Evolutionary conservation across 1,140 invertebrate species (phyloP).

Genomic region (Drosophila tropicalis): DNA sequence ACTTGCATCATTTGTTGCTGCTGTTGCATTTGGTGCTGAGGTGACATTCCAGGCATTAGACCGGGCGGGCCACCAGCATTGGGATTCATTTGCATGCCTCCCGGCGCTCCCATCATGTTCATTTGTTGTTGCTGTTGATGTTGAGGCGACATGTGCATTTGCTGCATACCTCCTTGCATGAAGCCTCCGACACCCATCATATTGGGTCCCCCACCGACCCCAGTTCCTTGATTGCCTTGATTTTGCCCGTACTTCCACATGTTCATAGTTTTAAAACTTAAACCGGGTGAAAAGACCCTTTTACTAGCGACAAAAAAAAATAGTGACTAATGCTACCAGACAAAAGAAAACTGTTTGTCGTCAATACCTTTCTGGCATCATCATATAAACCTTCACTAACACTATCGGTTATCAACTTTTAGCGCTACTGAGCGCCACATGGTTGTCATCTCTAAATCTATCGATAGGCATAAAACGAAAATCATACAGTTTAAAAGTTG

Average conservation of each 20-base stretch:
- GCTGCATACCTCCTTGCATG: slow-evolving; percentile 59
- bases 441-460: no score
- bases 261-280: slow-evolving; percentile 15
- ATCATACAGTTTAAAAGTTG: no score
- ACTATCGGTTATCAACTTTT: background rate
- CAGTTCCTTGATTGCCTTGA: slow-evolving; percentile 63
- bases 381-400: background rate
- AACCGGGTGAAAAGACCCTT: background rate
- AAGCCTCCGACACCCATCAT: slow-evolving; percentile 75
- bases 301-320: background rate
- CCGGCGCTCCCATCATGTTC: slow-evolving; percentile 68
- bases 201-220: slow-evolving; percentile 51
- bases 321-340: background rate
- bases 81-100: slow-evolving; percentile 66
- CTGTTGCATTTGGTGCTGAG: slow-evolving; percentile 69
- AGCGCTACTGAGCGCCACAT: no score
- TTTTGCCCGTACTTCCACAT: slow-evolving; percentile 77
- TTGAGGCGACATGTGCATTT: slow-evolving; percentile 68
- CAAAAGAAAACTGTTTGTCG: background rate
- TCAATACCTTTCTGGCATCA: background rate
- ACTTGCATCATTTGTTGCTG: slow-evolving; percentile 59
- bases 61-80: slow-evolving; percentile 56
- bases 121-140: slow-evolving; percentile 74
- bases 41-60: slow-evolving; percentile 69
- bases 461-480: no score